phyloP scores from a whole-genome alignment of 2,888 invertebrate genomes.

The Pseudeuparius sepicola region DNA sequence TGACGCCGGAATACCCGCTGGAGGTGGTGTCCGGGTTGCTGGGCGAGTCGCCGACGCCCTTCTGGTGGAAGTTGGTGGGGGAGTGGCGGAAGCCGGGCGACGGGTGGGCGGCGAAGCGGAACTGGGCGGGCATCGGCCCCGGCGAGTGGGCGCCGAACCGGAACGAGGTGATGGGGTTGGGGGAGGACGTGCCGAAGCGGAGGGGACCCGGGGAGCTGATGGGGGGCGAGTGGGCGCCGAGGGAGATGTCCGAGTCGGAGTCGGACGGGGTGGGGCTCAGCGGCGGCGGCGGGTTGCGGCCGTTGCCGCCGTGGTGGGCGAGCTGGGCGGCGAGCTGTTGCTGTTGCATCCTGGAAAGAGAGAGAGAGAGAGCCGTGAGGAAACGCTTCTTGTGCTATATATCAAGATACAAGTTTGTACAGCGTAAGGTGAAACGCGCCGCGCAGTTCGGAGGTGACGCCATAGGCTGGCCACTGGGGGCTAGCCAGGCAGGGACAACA shows the following conservation, averaged over 20 bases:
- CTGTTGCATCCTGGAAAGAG: constrained; percentile 39
- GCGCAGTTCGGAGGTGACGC: too few relatives aligned
- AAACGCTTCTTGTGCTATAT: too few relatives aligned
- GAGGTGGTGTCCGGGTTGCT: constrained; percentile 24
- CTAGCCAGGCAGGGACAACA: too few relatives aligned
- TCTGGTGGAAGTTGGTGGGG: constrained; percentile 30
- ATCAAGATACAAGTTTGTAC: too few relatives aligned
- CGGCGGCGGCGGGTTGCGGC: constrained; percentile 30
- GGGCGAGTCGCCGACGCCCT: constrained; percentile 28
- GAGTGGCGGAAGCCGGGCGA: constrained; percentile 21
- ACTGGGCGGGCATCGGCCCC: constrained; percentile 40
- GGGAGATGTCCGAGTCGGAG: constrained; percentile 40
- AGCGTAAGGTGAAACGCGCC: too few relatives aligned
- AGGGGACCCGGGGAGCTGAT: constrained; percentile 36
- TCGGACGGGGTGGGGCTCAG: constrained; percentile 39
- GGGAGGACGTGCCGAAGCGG: constrained; percentile 32
- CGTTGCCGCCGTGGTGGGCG: constrained; percentile 34
- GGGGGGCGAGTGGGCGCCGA: constrained; percentile 39
- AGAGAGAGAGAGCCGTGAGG: constrained; percentile 10
- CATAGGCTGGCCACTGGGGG: too few relatives aligned
- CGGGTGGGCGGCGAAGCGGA: constrained; percentile 33
- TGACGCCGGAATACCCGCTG: constrained; percentile 26
- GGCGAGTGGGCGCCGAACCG: constrained; percentile 40
- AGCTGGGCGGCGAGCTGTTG: constrained; percentile 39
- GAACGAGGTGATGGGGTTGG: constrained; percentile 35